A percentile compares a stretch with the other conserved stretches of the same genome.
phyloP scores from a whole-genome alignment of 2,113 vertebrate species.

The Strix aluco region DNA sequence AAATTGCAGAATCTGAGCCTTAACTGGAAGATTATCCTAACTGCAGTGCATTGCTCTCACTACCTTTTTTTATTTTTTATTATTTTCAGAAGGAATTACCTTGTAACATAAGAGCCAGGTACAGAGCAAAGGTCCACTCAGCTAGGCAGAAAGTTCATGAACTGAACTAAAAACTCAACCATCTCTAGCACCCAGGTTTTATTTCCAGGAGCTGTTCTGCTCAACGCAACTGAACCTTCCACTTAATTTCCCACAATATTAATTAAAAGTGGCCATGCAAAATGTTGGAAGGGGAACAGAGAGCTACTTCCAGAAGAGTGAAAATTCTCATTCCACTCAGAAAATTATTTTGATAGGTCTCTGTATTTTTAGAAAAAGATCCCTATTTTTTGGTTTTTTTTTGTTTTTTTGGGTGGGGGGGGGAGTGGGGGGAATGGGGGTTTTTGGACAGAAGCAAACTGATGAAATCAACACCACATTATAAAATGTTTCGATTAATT shows the following conservation, averaged over 20 bases:
- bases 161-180: background rate
- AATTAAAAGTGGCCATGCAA: background rate
- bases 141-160: background rate
- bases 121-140: background rate
- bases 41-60: background rate
- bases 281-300: background rate
- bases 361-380: background rate
- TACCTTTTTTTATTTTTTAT: background rate
- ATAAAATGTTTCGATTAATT: background rate
- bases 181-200: background rate
- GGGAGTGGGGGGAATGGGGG: background rate
- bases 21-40: background rate
- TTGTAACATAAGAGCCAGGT: background rate
- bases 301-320: background rate
- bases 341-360: background rate
- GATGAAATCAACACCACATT: slow-evolving; percentile 7
- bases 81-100: background rate
- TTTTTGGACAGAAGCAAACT: slow-evolving; percentile 10
- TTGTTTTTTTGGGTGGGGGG: no score
- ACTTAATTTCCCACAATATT: background rate
- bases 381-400: background rate
- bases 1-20: background rate
- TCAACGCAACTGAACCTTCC: background rate
- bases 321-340: background rate
- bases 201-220: background rate